These are phyloP conservation scores for Pseudorhombus dupliciocellatus DNA, from an alignment of 2,113 vertebrate genomes.

Conservation along the genomic window DNA sequence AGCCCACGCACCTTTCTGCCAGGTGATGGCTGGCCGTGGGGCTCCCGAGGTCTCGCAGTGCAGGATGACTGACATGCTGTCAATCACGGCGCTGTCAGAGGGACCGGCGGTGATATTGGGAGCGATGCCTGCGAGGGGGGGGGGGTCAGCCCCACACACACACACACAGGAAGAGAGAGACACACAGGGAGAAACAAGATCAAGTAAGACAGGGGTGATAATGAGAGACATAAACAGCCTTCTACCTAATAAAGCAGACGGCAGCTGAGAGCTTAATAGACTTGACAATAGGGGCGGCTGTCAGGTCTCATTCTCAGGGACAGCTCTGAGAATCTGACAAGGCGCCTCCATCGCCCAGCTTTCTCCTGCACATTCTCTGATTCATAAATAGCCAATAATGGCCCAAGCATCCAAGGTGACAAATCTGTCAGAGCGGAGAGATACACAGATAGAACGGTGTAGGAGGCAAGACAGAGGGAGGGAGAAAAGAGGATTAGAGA, in stretches of 20 bases:
- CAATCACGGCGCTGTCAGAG: constrained; percentile 94
- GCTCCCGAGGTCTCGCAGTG: constrained; percentile 96
- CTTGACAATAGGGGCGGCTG: constrained; percentile 64
- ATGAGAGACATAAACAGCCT: constrained; percentile 69
- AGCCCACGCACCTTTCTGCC: constrained; percentile 91
- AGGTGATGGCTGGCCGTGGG: constrained; percentile 94
- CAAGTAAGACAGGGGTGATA: constrained; percentile 65
- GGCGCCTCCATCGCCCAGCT: constrained; percentile 41
- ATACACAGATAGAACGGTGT: constrained; percentile 63
- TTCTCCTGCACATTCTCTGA: constrained; percentile 41
- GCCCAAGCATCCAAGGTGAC: constrained; percentile 65
- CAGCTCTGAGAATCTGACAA: constrained; percentile 61
- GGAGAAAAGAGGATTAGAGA: constrained; percentile 56
- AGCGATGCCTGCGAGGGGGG: constrained; percentile 86
- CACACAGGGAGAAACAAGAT: constrained; percentile 38
- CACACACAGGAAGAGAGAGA: background rate
- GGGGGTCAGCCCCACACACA: constrained; percentile 2
- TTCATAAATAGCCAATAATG: constrained; percentile 76
- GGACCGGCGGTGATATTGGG: constrained; percentile 97
- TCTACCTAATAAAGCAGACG: constrained; percentile 64
- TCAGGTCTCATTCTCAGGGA: constrained; percentile 66
- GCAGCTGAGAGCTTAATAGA: constrained; percentile 67
- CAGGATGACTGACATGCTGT: constrained; percentile 91
- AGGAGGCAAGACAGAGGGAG: constrained; percentile 43
- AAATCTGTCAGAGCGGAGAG: constrained; percentile 64